These are phyloP conservation scores for Mormyrus proboscirostris DNA, from an alignment of 2,797 vertebrate species.

Conservation along the genomic window DNA sequence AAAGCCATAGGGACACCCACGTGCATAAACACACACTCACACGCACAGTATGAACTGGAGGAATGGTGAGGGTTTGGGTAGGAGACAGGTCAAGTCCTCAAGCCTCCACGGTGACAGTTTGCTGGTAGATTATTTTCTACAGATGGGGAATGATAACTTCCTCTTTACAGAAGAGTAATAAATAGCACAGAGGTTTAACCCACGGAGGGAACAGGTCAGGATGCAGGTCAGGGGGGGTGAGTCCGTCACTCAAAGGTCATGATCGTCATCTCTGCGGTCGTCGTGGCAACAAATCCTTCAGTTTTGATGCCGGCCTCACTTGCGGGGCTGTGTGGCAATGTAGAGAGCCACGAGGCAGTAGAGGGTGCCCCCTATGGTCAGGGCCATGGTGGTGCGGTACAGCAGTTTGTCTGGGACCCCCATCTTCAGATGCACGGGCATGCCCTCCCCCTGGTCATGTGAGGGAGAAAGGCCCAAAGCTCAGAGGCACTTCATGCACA, in stretches of 20 bases:
- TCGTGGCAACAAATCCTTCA: neutral
- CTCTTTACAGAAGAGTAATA: constrained; percentile 31
- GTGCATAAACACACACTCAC: neutral
- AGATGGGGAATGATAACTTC: neutral
- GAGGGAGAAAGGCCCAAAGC: neutral
- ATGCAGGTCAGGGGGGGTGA: neutral
- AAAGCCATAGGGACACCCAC: neutral
- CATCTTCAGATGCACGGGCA: constrained; percentile 82
- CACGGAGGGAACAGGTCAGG: constrained; percentile 20
- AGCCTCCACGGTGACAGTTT: neutral
- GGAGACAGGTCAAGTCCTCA: neutral
- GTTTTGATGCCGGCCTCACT: constrained; percentile 28
- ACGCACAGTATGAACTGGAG: neutral
- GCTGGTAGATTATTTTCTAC: neutral
- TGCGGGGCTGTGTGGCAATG: constrained; percentile 75
- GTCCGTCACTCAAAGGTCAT: constrained; percentile 16
- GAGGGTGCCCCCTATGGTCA: constrained; percentile 81
- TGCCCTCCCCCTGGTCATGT: constrained; percentile 56
- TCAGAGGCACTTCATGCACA: neutral
- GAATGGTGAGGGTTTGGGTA: neutral
- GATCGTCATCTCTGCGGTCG: neutral
- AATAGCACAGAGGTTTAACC: constrained; percentile 38
- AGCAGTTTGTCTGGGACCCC: constrained; percentile 82
- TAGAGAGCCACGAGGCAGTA: constrained; percentile 88
- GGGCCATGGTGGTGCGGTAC: constrained; percentile 94